Conservation (phyloP, 2,888 invertebrate genomes). For the Platycnemis pennipes region DNA sequence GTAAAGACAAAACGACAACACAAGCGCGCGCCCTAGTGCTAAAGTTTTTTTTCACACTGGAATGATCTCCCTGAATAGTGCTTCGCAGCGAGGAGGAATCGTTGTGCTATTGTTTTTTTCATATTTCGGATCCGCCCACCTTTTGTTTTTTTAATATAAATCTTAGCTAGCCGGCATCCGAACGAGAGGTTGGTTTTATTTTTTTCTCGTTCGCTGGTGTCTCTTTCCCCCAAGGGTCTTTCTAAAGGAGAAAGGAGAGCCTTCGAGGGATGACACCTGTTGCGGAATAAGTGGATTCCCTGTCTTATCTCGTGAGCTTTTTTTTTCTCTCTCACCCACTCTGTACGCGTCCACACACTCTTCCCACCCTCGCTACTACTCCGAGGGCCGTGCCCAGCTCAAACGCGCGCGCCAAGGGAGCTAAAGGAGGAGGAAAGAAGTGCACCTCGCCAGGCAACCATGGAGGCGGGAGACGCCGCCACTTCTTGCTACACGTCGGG, state of each 20-base stretch:
- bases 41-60: too few species aligned
- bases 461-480: constrained; percentile 74
- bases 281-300: constrained; percentile 30
- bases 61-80: neutral
- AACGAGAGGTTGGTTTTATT: neutral
- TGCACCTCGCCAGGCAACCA: neutral
- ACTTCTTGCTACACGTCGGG: constrained; percentile 84
- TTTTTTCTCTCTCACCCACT: neutral
- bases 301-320: neutral
- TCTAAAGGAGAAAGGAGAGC: neutral
- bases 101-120: neutral
- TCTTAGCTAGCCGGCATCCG: neutral
- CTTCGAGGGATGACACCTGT: neutral
- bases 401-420: too few species aligned
- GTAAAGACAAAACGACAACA: neutral
- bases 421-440: neutral
- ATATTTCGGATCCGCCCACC: neutral
- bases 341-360: neutral
- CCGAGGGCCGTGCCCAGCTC: neutral
- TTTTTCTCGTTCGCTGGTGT: neutral
- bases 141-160: neutral
- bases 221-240: neutral
- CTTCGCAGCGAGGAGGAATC: neutral
- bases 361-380: neutral
- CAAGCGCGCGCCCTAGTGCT: neutral